Evolutionary conservation across 2,797 vertebrate genomes (phyloP).

Genomic region (Arnoldichthys spilopterus): DNA sequence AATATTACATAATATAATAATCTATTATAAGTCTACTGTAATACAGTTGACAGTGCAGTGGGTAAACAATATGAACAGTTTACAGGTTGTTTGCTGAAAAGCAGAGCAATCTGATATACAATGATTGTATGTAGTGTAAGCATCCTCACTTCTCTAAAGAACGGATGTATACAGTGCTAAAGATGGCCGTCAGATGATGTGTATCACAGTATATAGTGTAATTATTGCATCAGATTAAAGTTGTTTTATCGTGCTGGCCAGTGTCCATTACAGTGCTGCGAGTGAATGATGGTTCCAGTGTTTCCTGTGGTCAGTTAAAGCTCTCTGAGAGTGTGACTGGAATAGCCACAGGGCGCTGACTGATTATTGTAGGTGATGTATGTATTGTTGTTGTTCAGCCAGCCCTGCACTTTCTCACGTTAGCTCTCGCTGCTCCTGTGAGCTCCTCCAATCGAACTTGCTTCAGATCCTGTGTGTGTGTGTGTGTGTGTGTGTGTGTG

Average conservation of each 20-base stretch:
- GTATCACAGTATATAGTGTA: neutral
- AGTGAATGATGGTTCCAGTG: neutral
- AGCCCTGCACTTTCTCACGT: conserved; percentile 49
- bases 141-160: no score
- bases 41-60: no score
- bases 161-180: no score
- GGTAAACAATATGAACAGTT: no score
- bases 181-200: no score
- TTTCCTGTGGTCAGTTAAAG: conserved; percentile 20
- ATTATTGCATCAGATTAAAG: neutral
- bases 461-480: neutral
- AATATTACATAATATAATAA: no score
- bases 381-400: conserved; percentile 49
- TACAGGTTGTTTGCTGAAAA: no score
- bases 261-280: neutral
- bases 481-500: conserved; percentile 10
- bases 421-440: conserved; percentile 20
- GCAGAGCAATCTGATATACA: no score
- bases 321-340: conserved; percentile 20
- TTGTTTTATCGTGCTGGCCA: neutral
- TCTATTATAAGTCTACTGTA: no score
- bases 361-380: conserved; percentile 54
- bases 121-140: no score
- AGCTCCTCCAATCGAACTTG: conserved; percentile 7
- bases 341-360: conserved; percentile 22